A percentile compares a stretch with the other conserved stretches of the same genome.
Evolutionary conservation across 2,113 vertebrate species (phyloP).

Genomic region (Todiramphus saurophagus): DNA sequence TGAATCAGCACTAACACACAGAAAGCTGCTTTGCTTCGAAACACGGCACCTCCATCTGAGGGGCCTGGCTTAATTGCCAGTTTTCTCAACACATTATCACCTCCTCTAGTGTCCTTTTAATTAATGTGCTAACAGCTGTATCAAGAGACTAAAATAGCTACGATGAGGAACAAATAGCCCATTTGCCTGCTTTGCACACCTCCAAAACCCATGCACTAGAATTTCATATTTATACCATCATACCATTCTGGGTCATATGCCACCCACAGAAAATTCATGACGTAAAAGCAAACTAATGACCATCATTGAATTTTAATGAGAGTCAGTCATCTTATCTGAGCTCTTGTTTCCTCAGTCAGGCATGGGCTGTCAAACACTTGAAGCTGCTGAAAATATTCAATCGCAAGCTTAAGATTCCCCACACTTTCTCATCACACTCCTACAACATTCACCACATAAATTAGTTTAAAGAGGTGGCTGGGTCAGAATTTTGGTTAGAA

Average conservation of each 20-base stretch:
- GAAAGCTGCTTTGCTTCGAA: neutral
- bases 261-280: neutral
- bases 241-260: neutral
- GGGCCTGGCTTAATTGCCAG: neutral
- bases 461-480: neutral
- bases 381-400: constrained; percentile 5
- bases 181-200: neutral
- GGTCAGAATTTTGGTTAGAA: neutral
- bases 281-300: neutral
- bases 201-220: neutral
- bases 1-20: neutral
- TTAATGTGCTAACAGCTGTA: neutral
- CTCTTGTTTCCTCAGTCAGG: neutral
- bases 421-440: neutral
- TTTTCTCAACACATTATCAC: neutral
- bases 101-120: neutral
- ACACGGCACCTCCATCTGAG: neutral
- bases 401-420: neutral
- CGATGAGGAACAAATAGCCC: neutral
- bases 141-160: neutral
- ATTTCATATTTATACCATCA: neutral
- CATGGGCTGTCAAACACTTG: neutral
- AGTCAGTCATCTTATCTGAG: neutral
- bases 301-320: neutral
- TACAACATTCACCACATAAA: neutral